Evolutionary conservation across 1,140 invertebrate species (phyloP), one percentile per base, ranked within the genome.

Genomic region (Whitmania pigra): DNA sequence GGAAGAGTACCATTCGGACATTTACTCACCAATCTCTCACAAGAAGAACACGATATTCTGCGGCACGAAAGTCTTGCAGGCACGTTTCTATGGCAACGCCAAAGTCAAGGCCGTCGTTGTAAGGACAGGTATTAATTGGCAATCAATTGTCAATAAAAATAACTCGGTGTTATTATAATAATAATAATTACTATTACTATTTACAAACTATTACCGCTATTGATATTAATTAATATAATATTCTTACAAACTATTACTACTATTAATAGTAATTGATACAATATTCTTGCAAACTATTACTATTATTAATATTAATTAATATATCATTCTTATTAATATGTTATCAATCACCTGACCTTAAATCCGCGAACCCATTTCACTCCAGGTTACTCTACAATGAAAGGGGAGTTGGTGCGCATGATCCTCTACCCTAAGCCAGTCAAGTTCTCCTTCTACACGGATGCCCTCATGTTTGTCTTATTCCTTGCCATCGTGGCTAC

Each of bases 51-150:
- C 91, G 0, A 82, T 99, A 4, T 99, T 91, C 79, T 94, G 91
- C 81, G 96, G 96, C 0, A 99, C 96, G 0, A 87, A 89, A 77
- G 88, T 99, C 17, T 90, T 99, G 75, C 96, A 99, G 82, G 97
- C 94, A 0, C 85, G 94, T 75, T 94, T 91, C 80, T 93, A 90
- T 80, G 89, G 88, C 68, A 88, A 87, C 77, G 78, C 82, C 70
- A 80, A 80, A 66, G 84, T 87, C 27, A 81, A 88, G 57, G 91
- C 91, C 9, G 88, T 92, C 60, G 90, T 93, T 0, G 86, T 93
- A 0, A 84, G 89, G 69, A 93, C 91, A 29, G 83, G 83, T 85
- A 69, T 6, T 36, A 3, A 36, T 36, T 36, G 31, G 31, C n/a
- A n/a, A n/a, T n/a, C n/a, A n/a, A n/a, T n/a, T n/a, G 40, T 43